A percentile compares a stretch with the other conserved stretches of the same genome.
These are phyloP conservation scores for Macropis europaea DNA, from an alignment of 2,888 invertebrate species.

Conservation along the genomic window DNA sequence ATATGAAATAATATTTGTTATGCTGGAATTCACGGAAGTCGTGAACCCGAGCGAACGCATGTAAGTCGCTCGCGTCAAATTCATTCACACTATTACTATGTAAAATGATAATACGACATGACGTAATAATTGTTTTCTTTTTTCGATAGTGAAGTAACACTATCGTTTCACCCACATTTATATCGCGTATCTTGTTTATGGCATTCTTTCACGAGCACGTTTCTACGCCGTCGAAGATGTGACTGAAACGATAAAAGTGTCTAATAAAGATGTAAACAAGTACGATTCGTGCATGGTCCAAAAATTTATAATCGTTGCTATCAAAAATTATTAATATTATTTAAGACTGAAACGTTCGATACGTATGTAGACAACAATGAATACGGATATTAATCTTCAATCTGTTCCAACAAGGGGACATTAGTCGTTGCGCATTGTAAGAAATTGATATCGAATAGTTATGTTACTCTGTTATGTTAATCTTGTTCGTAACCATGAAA, in stretches of 20 bases:
- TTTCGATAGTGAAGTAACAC: constrained; percentile 15
- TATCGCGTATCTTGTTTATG: constrained; percentile 18
- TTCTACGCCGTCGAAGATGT: neutral
- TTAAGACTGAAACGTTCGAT: too few species aligned
- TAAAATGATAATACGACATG: constrained; percentile 19
- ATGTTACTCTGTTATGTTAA: too few species aligned
- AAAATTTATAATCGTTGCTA: too few species aligned
- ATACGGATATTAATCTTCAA: too few species aligned
- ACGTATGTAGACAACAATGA: too few species aligned
- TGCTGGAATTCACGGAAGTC: constrained; percentile 11
- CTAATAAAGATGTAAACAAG: neutral
- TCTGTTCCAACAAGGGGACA: too few species aligned
- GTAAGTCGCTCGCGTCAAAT: constrained; percentile 15
- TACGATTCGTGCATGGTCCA: neutral
- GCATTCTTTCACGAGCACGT: neutral
- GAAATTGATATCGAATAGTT: too few species aligned
- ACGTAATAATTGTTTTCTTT: constrained; percentile 17
- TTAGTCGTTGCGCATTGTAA: too few species aligned
- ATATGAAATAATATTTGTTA: neutral
- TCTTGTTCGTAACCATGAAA: neutral
- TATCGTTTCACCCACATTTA: constrained; percentile 39
- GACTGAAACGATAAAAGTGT: neutral
- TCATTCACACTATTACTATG: constrained; percentile 25
- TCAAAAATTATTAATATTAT: too few species aligned
- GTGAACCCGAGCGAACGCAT: neutral